These are phyloP conservation scores for Zophobas atratus DNA, from an alignment of 1,140 invertebrate genomes.

Conservation along the genomic window DNA sequence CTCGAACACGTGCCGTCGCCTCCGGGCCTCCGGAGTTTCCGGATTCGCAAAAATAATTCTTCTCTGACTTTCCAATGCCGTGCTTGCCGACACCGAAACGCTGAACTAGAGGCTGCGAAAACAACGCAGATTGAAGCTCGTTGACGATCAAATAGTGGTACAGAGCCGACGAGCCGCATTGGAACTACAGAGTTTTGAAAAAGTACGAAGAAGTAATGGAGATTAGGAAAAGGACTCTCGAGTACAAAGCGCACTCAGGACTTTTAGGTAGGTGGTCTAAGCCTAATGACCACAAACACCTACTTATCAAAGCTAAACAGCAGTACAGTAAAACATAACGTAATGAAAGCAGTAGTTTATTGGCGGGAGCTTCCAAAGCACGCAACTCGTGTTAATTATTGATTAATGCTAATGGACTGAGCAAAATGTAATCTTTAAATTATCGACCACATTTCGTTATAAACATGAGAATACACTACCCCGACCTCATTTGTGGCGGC, in stretches of 20 bases:
- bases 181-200: no score
- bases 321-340: slow-evolving; percentile 41
- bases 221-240: neutral
- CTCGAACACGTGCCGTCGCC: slow-evolving; percentile 32
- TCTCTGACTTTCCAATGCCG: no score
- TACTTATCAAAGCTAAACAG: slow-evolving; percentile 22
- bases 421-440: slow-evolving; percentile 42
- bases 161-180: no score
- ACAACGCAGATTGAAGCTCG: no score
- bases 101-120: no score
- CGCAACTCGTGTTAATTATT: slow-evolving; percentile 59
- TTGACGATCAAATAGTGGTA: no score
- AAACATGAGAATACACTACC: slow-evolving; percentile 40
- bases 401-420: slow-evolving; percentile 58
- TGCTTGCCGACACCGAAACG: no score
- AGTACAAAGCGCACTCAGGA: neutral
- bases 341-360: slow-evolving; percentile 58
- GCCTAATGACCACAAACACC: slow-evolving; percentile 19
- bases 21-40: slow-evolving; percentile 1
- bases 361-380: slow-evolving; percentile 52
- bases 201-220: no score
- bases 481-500: slow-evolving; percentile 18
- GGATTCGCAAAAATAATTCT: neutral
- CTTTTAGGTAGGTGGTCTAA: slow-evolving; percentile 25
- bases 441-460: slow-evolving; percentile 42